Percentiles rank a stretch among this genome's conserved stretches.
Evolutionary conservation across 2,888 invertebrate species (phyloP).

Genomic region (Epiblema foenella): DNA sequence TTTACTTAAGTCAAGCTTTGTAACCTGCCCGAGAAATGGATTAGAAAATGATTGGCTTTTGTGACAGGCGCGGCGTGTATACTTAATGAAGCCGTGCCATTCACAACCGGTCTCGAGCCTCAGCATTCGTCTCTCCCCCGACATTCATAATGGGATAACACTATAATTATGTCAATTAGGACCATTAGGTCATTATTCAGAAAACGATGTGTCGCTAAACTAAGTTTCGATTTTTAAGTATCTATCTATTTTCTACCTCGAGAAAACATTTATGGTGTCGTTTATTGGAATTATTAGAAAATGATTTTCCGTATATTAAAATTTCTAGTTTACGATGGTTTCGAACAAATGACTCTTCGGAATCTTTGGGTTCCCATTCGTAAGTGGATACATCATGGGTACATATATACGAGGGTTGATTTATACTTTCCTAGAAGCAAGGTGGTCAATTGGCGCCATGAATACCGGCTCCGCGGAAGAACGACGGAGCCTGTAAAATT

Average conservation of each 20-base stretch:
- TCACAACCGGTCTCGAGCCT: not conserved
- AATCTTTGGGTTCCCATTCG: no score
- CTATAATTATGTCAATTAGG: no score
- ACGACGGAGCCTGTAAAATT: not conserved
- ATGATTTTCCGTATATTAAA: no score
- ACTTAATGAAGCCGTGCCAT: not conserved
- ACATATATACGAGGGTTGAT: not conserved
- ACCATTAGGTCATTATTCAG: no score
- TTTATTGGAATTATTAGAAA: no score
- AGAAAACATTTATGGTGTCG: no score
- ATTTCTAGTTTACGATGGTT: no score
- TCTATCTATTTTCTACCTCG: no score
- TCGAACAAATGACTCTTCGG: no score
- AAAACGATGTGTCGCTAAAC: no score
- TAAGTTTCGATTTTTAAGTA: no score
- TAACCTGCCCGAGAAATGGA: not conserved
- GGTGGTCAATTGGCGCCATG: not conserved
- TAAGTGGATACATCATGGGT: not conserved
- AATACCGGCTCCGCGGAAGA: not conserved
- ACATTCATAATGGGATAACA: no score
- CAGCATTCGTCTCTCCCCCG: not conserved
- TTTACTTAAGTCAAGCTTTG: not conserved
- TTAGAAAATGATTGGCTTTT: constrained; percentile 3
- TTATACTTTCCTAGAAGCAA: not conserved
- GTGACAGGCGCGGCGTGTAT: not conserved